A percentile compares a stretch with the other conserved stretches of the same genome.
These are phyloP conservation scores for Bolborhynchus lineola DNA, from an alignment of 2,113 vertebrate species.

Conservation along the genomic window DNA sequence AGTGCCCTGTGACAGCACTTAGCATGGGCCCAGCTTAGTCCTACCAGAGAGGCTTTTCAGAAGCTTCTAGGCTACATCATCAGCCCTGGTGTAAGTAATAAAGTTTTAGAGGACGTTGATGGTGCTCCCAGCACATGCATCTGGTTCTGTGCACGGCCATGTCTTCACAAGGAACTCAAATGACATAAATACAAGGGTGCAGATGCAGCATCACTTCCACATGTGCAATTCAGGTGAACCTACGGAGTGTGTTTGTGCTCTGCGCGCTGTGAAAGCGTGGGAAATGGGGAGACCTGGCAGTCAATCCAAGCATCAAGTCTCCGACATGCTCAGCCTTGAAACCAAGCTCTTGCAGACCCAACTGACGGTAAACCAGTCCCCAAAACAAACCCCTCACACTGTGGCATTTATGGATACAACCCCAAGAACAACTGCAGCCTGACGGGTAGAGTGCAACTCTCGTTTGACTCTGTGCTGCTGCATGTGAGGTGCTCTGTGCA, in stretches of 20 bases:
- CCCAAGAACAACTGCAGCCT: not conserved
- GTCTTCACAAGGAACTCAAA: not conserved
- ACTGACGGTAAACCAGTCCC: accelerated
- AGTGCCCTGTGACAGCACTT: not conserved
- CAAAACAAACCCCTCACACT: not conserved
- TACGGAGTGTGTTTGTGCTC: not conserved
- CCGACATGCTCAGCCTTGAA: accelerated
- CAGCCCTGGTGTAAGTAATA: not conserved
- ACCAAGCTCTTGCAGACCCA: not conserved
- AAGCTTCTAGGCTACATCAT: not conserved
- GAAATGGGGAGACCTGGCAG: not conserved
- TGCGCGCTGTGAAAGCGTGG: accelerated
- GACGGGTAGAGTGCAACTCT: accelerated
- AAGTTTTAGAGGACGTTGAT: not conserved
- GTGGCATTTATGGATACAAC: not conserved
- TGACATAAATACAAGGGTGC: accelerated
- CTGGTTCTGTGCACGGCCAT: not conserved
- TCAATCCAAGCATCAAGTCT: not conserved
- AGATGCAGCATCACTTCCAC: accelerated
- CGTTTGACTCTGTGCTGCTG: not conserved
- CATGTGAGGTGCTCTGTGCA: not conserved
- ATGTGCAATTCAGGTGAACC: not conserved
- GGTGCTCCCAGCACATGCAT: accelerated
- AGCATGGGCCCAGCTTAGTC: accelerated
- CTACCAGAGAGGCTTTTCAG: not conserved